These are phyloP conservation scores for Lithobates pipiens DNA, from an alignment of 2,797 vertebrate genomes.

Conservation along the genomic window DNA sequence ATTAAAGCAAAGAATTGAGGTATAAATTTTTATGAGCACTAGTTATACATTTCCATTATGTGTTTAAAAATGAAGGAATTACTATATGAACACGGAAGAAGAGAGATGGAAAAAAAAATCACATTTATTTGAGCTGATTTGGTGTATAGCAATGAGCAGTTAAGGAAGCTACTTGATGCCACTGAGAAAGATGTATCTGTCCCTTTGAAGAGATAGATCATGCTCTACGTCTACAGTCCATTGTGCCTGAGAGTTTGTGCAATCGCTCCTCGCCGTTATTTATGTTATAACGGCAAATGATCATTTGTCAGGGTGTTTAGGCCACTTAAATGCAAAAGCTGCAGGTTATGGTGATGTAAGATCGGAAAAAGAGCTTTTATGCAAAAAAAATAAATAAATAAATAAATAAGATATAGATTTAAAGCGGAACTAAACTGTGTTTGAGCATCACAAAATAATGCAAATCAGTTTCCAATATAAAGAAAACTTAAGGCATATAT, in stretches of 20 bases:
- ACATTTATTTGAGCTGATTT: conserved; percentile 84
- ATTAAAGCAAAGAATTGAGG: conserved; percentile 93
- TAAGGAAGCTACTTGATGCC: conserved; percentile 67
- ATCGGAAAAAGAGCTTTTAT: background rate
- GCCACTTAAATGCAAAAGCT: conserved; percentile 70
- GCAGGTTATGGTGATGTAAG: conserved; percentile 56
- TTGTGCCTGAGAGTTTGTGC: conserved; percentile 70
- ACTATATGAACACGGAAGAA: conserved; percentile 75
- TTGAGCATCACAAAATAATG: too few relatives aligned
- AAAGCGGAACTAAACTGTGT: too few relatives aligned
- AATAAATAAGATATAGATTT: too few relatives aligned
- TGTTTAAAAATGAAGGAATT: conserved; percentile 96
- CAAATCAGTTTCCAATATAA: too few relatives aligned
- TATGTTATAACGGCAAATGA: conserved; percentile 74
- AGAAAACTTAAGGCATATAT: too few relatives aligned
- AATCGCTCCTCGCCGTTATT: conserved; percentile 74
- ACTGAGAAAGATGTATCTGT: conserved; percentile 82
- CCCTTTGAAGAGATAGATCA: conserved; percentile 80
- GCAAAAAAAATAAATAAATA: background rate
- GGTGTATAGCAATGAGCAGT: conserved; percentile 68
- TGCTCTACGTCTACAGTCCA: conserved; percentile 76
- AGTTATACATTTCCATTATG: conserved; percentile 93
- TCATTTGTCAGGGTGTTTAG: conserved; percentile 71
- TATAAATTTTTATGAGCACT: conserved; percentile 97
- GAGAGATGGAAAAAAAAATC: conserved; percentile 66